Evolutionary conservation across 2,888 invertebrate species (phyloP).

Genomic region (Amphipoea lucens): DNA sequence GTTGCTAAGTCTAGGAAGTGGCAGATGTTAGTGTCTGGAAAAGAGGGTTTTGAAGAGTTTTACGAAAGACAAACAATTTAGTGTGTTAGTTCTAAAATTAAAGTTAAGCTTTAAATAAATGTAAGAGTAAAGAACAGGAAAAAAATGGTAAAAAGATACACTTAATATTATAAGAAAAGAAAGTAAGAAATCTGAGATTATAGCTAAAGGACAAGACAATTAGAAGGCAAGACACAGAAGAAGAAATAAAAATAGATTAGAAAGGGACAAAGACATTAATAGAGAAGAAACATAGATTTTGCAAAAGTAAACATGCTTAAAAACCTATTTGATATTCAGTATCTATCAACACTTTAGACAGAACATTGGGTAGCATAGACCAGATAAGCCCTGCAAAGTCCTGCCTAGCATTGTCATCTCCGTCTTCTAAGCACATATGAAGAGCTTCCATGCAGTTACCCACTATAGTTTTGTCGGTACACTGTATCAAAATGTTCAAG

Average conservation of each 20-base stretch:
- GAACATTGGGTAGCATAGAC: slow-evolving; percentile 79
- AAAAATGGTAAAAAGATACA: neutral
- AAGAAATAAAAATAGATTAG: neutral
- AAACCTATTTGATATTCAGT: slow-evolving; percentile 78
- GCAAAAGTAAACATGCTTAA: slow-evolving; percentile 17
- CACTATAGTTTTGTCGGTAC: slow-evolving; percentile 69
- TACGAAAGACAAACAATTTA: neutral
- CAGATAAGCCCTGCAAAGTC: slow-evolving; percentile 79
- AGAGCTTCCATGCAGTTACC: slow-evolving; percentile 80
- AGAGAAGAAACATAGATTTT: neutral
- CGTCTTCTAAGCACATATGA: slow-evolving; percentile 76
- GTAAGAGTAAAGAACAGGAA: neutral
- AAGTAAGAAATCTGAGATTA: neutral
- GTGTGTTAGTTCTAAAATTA: neutral
- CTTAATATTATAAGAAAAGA: neutral
- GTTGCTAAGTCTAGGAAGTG: slow-evolving; percentile 83
- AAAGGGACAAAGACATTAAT: neutral
- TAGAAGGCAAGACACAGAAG: neutral
- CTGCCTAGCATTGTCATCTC: slow-evolving; percentile 74
- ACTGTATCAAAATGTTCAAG: slow-evolving; percentile 78
- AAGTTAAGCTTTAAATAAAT: neutral
- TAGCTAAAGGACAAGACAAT: neutral
- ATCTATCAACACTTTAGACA: slow-evolving; percentile 81
- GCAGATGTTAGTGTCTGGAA: slow-evolving; percentile 80
- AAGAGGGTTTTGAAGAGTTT: neutral